Evolutionary conservation across 2,797 vertebrate genomes (phyloP), one percentile per base, ranked within the genome.

Genomic region (Acanthopagrus latus): DNA sequence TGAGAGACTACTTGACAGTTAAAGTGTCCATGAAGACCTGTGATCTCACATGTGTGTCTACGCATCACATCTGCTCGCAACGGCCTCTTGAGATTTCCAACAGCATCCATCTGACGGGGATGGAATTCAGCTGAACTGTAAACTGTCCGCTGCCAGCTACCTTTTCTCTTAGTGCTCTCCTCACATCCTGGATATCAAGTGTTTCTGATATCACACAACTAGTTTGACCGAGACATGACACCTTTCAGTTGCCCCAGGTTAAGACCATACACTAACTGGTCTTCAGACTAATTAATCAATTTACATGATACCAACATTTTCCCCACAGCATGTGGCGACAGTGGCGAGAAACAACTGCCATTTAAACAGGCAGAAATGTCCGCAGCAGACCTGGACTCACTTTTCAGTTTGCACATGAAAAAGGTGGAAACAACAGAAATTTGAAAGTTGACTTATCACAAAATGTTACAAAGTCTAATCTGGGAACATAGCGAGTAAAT

Each of bases 11-110:
- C 77, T 78, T 75, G 69, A 68, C 81, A 59, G 74, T 84, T 74
- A 60, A 89, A 89, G 69, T 38, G 50, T 66, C 83, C 12, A 7
- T 82, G 76, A 84, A 78, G 58, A 59, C n/a, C 48, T 23, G 41
- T n/a, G 23, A 33, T 71, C 59, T 82, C 17, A 59, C 64, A 72
- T 3, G 18, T 64, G 48, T 4, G n/a, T 71, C 76, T 74, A 57
- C 48, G 18, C 29, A 29, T 84, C 78, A 86, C 86, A 87, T 89
- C 88, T 92, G 86, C 54, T 71, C 69, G 62, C 23, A 59, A 81
- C 51, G 72, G 75, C 72, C 71, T 81, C 63, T 82, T 84, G 46
- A 70, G 75, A 69, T 84, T 84, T 64, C 64, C 71, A 81, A 18
- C 17, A 84, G 71, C 63, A 73, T 83, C 56, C 48, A 33, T 82